A percentile compares a stretch with the other conserved stretches of the same genome.
Evolutionary conservation across 1,140 invertebrate genomes (phyloP).

Genomic region (Glomeris maerens): DNA sequence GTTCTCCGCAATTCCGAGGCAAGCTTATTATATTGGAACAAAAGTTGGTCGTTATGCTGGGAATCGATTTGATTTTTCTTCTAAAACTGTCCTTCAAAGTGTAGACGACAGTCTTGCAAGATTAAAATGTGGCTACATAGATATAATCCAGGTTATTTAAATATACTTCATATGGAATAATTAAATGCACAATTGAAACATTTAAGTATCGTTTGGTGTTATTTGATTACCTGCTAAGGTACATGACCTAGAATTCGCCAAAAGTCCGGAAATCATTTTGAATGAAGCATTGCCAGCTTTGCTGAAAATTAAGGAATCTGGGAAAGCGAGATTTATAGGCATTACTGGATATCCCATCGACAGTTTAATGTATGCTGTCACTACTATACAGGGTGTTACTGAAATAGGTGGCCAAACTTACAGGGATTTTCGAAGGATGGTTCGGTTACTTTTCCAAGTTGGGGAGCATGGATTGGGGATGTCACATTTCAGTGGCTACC

Average conservation of each 20-base stretch:
- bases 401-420: no score
- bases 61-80: constrained; percentile 68
- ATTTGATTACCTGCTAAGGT: no score
- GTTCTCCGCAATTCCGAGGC: constrained; percentile 55
- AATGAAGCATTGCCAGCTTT: constrained; percentile 74
- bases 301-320: constrained; percentile 50
- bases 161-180: no score
- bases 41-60: constrained; percentile 74
- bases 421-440: constrained; percentile 1
- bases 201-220: no score
- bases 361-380: constrained; percentile 40
- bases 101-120: constrained; percentile 60
- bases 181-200: no score
- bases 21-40: constrained; percentile 76
- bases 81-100: constrained; percentile 51
- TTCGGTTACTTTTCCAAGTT: no score
- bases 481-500: no score
- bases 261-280: constrained; percentile 55
- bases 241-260: constrained; percentile 80
- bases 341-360: constrained; percentile 74
- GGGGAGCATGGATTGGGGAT: no score
- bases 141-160: constrained; percentile 83
- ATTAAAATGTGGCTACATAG: constrained; percentile 66
- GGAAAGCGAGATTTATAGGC: constrained; percentile 69
- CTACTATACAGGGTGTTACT: no score